Conservation (phyloP, 2,113 vertebrate species). For the Sceloporus tristichus region DNA sequence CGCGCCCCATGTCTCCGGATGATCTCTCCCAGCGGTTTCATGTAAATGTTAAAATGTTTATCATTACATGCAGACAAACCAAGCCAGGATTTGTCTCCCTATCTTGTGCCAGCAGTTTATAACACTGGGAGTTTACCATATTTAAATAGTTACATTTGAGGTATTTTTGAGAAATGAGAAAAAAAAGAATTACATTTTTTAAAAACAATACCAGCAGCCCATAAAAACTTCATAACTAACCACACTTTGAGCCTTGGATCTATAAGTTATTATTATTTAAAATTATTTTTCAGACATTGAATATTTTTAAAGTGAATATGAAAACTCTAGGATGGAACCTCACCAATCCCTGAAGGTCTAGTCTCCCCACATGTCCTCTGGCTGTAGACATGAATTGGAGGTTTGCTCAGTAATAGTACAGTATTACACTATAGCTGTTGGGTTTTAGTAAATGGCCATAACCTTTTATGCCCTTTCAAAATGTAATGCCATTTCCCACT, state of each 20-base stretch:
- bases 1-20: too few relatives aligned
- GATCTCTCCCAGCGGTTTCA: too few relatives aligned
- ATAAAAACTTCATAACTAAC: not conserved
- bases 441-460: not conserved
- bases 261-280: not conserved
- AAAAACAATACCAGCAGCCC: too few relatives aligned
- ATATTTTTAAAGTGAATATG: not conserved
- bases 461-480: constrained; percentile 11
- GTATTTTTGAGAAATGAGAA: not conserved
- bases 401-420: not conserved
- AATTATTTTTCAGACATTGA: not conserved
- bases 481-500: not conserved
- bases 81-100: too few relatives aligned
- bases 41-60: too few relatives aligned
- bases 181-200: not conserved
- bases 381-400: not conserved
- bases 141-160: not conserved
- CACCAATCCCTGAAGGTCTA: too few relatives aligned
- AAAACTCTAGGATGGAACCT: not conserved
- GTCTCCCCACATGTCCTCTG: not conserved
- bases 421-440: not conserved
- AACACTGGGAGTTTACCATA: not conserved
- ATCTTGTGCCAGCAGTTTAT: not conserved
- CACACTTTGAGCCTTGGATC: not conserved
- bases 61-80: too few relatives aligned